Evolutionary conservation across 2,888 invertebrate species (phyloP).

Genomic region (Morpho deidamia): DNA sequence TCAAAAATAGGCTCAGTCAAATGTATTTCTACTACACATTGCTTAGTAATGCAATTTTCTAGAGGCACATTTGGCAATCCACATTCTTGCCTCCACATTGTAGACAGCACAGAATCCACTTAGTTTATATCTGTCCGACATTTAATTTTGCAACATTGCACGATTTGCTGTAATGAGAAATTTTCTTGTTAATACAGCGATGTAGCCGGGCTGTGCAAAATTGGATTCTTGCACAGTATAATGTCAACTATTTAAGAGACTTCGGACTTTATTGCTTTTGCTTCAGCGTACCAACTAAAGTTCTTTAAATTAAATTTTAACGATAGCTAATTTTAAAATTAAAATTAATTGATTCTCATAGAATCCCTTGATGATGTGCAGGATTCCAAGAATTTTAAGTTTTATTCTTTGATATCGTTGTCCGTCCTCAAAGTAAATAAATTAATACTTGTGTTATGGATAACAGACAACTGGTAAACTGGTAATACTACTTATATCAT

Average conservation of each 20-base stretch:
- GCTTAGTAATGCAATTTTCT: not conserved
- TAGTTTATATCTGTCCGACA: not conserved
- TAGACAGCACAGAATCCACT: not conserved
- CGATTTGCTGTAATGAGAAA: constrained; percentile 5
- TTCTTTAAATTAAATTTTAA: not conserved
- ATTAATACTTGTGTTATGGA: too few species aligned
- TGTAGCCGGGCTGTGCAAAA: not conserved
- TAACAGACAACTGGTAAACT: too few species aligned
- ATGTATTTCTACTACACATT: not conserved
- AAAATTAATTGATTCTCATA: too few species aligned
- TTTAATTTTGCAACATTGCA: not conserved
- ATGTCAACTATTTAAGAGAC: constrained; percentile 4
- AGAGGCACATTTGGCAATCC: not conserved
- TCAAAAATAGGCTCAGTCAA: too few species aligned
- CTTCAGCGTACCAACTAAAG: not conserved
- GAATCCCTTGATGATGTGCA: too few species aligned
- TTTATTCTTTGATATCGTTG: too few species aligned
- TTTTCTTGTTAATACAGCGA: constrained; percentile 7
- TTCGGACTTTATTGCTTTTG: not conserved
- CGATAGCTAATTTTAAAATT: too few species aligned
- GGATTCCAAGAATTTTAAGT: too few species aligned
- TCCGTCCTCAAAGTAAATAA: too few species aligned
- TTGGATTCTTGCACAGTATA: constrained; percentile 3
- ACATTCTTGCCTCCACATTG: not conserved
- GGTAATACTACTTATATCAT: too few species aligned